Evolutionary conservation across 2,113 vertebrate genomes (phyloP).

Genomic region (Corythaeola cristata): DNA sequence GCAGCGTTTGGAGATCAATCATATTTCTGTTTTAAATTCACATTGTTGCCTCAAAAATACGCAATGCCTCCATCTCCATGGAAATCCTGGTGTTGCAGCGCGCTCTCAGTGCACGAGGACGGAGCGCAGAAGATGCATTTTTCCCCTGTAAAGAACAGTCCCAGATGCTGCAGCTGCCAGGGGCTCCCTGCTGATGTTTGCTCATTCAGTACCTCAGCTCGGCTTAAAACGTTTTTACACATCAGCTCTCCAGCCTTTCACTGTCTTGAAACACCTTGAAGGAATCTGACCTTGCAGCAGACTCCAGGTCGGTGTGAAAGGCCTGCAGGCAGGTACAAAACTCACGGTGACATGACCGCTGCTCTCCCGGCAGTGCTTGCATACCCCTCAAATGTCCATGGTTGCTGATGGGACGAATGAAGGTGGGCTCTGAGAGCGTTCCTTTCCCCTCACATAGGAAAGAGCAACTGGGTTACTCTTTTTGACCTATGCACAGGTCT

Average conservation of each 20-base stretch:
- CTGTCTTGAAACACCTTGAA: background rate
- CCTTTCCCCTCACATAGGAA: background rate
- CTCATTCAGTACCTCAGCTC: background rate
- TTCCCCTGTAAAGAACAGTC: background rate
- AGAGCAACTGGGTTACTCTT: background rate
- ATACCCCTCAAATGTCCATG: background rate
- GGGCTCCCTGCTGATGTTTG: background rate
- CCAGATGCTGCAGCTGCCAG: slow-evolving; percentile 12
- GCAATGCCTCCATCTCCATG: slow-evolving; percentile 54
- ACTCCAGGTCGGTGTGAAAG: background rate
- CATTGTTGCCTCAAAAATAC: slow-evolving; percentile 35
- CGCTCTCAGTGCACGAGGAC: background rate
- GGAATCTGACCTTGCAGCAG: background rate
- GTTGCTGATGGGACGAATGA: background rate
- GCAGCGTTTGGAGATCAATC: background rate
- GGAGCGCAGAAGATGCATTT: background rate
- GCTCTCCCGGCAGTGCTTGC: background rate
- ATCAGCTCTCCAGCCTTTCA: background rate
- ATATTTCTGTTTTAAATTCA: slow-evolving; percentile 58
- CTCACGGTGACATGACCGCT: background rate
- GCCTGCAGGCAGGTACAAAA: background rate
- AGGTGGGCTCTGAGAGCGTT: background rate
- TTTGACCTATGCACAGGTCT: background rate
- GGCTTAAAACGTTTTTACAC: background rate
- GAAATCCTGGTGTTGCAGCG: slow-evolving; percentile 50